Conservation (phyloP, 2,113 vertebrate genomes). For the Anolis sagrei region DNA sequence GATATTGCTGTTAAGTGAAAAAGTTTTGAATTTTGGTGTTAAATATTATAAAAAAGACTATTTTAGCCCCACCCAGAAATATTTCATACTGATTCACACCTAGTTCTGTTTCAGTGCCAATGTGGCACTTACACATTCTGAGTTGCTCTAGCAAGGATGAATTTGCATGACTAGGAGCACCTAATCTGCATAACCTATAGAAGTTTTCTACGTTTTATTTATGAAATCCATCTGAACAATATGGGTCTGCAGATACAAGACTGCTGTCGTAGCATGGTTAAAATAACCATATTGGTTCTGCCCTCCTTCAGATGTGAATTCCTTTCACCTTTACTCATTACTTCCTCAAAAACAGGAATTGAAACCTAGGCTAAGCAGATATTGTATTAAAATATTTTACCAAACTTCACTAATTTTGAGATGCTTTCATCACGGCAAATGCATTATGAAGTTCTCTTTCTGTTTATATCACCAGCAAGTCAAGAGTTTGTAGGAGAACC, state of each 20-base stretch:
- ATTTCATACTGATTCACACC: neutral
- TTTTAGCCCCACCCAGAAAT: neutral
- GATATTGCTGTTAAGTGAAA: too few species aligned
- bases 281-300: neutral
- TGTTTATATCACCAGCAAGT: neutral
- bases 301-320: neutral
- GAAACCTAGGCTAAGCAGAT: neutral
- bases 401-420: neutral
- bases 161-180: neutral
- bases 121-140: neutral
- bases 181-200: rapidly evolving
- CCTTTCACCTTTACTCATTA: neutral
- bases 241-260: too few species aligned
- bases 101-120: neutral
- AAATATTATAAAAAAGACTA: rapidly evolving
- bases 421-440: neutral
- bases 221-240: rapidly evolving
- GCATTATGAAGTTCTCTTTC: neutral
- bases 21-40: neutral
- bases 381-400: neutral
- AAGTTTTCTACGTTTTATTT: neutral
- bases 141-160: neutral
- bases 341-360: neutral
- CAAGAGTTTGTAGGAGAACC: neutral
- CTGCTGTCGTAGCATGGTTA: neutral